Percentiles rank a stretch among this genome's conserved stretches.
These are phyloP conservation scores for Plemyria rubiginata DNA, from an alignment of 2,888 invertebrate species.

Conservation along the genomic window DNA sequence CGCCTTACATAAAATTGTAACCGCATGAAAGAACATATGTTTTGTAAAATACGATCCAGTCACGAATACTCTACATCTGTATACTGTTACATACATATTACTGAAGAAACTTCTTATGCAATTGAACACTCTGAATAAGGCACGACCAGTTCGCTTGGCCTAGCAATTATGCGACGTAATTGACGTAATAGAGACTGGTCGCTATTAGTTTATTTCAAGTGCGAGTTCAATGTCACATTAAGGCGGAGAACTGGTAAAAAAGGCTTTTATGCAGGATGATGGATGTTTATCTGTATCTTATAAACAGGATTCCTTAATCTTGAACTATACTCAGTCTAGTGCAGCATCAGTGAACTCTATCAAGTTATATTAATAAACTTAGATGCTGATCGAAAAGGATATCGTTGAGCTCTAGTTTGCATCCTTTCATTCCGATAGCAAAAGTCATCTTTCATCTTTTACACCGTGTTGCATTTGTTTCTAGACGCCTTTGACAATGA, in stretches of 20 bases:
- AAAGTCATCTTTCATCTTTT: neutral
- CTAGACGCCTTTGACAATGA: neutral
- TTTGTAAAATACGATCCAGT: neutral
- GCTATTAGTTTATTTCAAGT: slow-evolving; percentile 40
- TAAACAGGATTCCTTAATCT: slow-evolving; percentile 3
- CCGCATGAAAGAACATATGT: neutral
- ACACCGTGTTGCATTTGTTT: neutral
- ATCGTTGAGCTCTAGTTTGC: neutral
- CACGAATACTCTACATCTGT: neutral
- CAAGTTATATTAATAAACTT: slow-evolving; percentile 2
- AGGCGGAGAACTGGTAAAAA: slow-evolving; percentile 11
- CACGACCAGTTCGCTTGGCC: slow-evolving; percentile 44
- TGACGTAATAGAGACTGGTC: slow-evolving; percentile 71
- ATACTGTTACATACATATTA: neutral
- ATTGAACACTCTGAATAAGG: slow-evolving; percentile 49
- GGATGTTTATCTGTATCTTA: slow-evolving; percentile 14
- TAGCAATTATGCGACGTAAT: slow-evolving; percentile 66
- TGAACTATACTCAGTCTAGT: slow-evolving; percentile 2
- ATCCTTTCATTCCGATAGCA: neutral
- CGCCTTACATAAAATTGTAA: neutral
- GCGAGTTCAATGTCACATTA: slow-evolving; percentile 46
- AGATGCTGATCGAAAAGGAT: slow-evolving; percentile 5
- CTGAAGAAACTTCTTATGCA: slow-evolving; percentile 47
- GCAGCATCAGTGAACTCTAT: slow-evolving; percentile 11
- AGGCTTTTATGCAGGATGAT: slow-evolving; percentile 17